Percentiles rank a stretch among this genome's conserved stretches.
Evolutionary conservation across 1,140 invertebrate species (phyloP).

Genomic region (Chrysoperla carnea): DNA sequence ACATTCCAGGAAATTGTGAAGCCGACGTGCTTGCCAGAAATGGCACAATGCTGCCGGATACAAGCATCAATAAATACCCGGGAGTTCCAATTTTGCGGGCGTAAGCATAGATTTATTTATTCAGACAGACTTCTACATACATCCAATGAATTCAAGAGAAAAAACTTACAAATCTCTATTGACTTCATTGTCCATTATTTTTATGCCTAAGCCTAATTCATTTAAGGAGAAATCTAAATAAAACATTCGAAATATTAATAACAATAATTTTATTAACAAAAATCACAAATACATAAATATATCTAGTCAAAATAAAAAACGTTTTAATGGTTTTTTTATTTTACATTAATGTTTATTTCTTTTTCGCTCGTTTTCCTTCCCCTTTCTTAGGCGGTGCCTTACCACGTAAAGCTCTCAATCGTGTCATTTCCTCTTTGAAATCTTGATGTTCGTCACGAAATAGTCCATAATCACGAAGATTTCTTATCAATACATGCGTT

Average conservation of each 20-base stretch:
- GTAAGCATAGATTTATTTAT: no score
- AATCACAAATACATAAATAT: background rate
- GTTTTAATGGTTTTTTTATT: background rate
- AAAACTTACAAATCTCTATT: no score
- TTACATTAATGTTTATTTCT: conserved; percentile 4
- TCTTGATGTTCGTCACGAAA: conserved; percentile 82
- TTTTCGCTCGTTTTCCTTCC: conserved; percentile 25
- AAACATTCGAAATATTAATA: no score
- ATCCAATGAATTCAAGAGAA: no score
- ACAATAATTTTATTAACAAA: background rate
- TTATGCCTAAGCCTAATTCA: background rate
- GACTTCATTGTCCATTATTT: background rate
- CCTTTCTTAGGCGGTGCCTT: conserved; percentile 45
- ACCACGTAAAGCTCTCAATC: conserved; percentile 56
- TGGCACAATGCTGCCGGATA: no score
- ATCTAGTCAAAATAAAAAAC: background rate
- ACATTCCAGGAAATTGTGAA: no score
- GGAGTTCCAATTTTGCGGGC: no score
- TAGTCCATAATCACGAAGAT: conserved; percentile 56
- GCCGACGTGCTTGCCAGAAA: no score
- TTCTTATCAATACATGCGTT: conserved; percentile 48
- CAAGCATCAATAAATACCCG: no score
- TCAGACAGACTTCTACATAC: no score
- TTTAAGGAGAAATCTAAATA: background rate
- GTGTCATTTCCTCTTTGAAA: conserved; percentile 77